These are phyloP conservation scores for Zhengitettix transpicula DNA, from an alignment of 2,888 invertebrate species.

Conservation along the genomic window DNA sequence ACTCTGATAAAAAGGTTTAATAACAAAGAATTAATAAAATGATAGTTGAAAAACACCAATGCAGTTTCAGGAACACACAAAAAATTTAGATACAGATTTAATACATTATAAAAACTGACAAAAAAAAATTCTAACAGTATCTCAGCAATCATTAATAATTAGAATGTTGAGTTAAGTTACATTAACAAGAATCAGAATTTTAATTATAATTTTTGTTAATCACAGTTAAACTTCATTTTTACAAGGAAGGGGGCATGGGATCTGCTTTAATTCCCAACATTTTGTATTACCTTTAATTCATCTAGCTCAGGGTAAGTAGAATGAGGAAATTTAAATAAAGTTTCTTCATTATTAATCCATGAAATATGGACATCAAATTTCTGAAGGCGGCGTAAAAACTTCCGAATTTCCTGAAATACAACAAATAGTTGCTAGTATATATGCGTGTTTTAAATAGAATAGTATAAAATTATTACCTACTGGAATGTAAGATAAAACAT, in stretches of 20 bases:
- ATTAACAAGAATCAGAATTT: neutral
- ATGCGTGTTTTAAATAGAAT: neutral
- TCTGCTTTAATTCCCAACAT: neutral
- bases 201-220: neutral
- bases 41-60: too few species aligned
- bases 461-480: slow-evolving; percentile 11
- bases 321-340: slow-evolving; percentile 63
- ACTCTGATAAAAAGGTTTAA: neutral
- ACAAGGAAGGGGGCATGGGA: neutral
- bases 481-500: slow-evolving; percentile 54
- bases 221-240: neutral
- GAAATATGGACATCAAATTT: slow-evolving; percentile 41
- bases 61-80: too few species aligned
- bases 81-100: too few species aligned
- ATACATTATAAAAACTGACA: too few species aligned
- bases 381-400: neutral
- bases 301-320: slow-evolving; percentile 61
- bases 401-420: slow-evolving; percentile 1
- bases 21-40: neutral
- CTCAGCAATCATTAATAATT: too few species aligned
- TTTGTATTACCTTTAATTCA: slow-evolving; percentile 40
- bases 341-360: slow-evolving; percentile 85
- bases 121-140: too few species aligned
- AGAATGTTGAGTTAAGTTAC: neutral
- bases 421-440: neutral